These are phyloP conservation scores for Heterodera schachtii DNA, from an alignment of 1,140 invertebrate species.

Conservation along the genomic window DNA sequence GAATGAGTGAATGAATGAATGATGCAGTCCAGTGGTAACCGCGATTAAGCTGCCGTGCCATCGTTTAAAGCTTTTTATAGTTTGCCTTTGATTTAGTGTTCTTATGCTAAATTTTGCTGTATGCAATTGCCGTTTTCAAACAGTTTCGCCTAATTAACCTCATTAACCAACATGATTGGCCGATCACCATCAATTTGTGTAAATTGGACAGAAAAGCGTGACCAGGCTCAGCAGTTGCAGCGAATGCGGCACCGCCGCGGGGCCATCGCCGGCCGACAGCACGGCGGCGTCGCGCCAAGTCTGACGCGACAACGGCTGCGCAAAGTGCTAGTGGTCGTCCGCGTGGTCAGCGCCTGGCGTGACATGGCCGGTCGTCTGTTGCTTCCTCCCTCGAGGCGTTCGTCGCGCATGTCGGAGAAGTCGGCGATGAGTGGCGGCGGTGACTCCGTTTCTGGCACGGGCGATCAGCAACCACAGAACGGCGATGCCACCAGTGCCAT, in stretches of 20 bases:
- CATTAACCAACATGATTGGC: background rate
- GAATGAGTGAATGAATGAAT: background rate
- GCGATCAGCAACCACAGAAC: background rate
- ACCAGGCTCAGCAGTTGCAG: constrained; percentile 27
- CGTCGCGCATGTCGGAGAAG: constrained; percentile 25
- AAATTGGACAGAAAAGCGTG: constrained; percentile 15
- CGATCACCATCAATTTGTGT: background rate
- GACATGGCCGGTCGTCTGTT: constrained; percentile 42
- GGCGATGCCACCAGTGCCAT: too few relatives aligned
- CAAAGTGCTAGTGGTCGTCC: constrained; percentile 60
- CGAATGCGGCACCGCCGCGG: constrained; percentile 49
- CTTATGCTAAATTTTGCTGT: background rate
- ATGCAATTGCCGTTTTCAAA: background rate
- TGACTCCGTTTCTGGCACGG: background rate
- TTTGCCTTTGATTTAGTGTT: background rate
- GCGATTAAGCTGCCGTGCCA: background rate
- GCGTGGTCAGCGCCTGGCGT: constrained; percentile 57
- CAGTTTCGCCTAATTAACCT: background rate
- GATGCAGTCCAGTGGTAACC: background rate
- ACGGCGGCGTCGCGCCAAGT: constrained; percentile 29
- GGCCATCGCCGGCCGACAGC: constrained; percentile 35
- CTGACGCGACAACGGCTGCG: constrained; percentile 57
- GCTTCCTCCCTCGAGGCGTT: constrained; percentile 33
- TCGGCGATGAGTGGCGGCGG: constrained; percentile 5
- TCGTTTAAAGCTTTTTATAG: background rate